Evolutionary conservation across 1,140 invertebrate genomes (phyloP).

Genomic region (Adelges cooleyi): DNA sequence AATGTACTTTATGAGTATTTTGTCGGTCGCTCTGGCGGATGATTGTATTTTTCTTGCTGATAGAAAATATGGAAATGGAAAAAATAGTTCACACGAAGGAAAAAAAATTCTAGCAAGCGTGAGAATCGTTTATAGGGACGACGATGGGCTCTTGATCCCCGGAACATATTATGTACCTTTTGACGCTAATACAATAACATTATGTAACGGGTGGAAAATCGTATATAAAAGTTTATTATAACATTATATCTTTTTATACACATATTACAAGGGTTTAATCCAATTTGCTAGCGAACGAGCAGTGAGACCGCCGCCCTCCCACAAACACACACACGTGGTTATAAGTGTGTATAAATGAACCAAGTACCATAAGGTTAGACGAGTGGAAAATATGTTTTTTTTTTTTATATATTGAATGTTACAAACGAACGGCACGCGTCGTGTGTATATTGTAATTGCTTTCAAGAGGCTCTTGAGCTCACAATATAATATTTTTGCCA

Average conservation of each 20-base stretch:
- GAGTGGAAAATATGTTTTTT: slow-evolving; percentile 26
- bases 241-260: neutral
- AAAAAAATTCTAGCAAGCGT: neutral
- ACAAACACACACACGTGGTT: neutral
- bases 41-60: no score
- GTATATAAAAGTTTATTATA: neutral
- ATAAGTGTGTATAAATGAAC: neutral
- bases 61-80: no score
- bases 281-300: slow-evolving; percentile 7
- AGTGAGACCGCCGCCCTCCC: neutral
- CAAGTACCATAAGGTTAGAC: neutral
- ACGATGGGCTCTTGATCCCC: neutral
- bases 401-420: slow-evolving; percentile 15
- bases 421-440: slow-evolving; percentile 15
- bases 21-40: no score
- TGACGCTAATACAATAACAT: no score
- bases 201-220: slow-evolving; percentile 10
- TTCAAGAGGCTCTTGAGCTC: slow-evolving; percentile 13
- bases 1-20: no score
- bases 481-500: no score
- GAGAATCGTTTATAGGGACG: slow-evolving; percentile 3
- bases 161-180: slow-evolving; percentile 5
- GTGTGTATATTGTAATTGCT: neutral
- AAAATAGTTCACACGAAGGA: no score
- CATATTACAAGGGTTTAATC: slow-evolving; percentile 13